Conservation (phyloP, 2,113 vertebrate genomes). For the Anhinga rufa region DNA sequence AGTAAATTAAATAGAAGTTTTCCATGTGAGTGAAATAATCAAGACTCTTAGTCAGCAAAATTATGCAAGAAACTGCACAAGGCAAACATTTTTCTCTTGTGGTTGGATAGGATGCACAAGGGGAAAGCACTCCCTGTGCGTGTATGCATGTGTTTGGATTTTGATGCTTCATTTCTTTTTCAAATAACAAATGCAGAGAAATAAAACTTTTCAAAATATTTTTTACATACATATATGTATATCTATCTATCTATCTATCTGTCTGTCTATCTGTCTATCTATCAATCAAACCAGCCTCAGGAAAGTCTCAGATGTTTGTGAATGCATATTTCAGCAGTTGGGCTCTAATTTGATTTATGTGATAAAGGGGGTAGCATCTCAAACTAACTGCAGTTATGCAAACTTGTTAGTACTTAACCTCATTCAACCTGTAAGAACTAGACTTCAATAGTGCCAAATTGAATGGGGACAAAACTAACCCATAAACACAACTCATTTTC, state of each 20-base stretch:
- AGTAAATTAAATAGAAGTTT: not conserved
- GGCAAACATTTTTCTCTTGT: not conserved
- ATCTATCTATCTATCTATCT: not conserved
- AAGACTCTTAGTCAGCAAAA: not conserved
- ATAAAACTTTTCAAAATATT: not conserved
- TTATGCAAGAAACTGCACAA: not conserved
- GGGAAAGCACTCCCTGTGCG: fast-evolving
- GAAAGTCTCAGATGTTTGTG: not conserved
- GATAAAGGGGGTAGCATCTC: not conserved
- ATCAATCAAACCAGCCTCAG: not conserved
- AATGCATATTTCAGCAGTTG: not conserved
- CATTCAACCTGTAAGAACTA: not conserved
- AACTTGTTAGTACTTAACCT: not conserved
- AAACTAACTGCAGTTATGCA: not conserved
- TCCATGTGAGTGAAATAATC: not conserved
- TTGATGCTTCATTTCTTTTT: not conserved
- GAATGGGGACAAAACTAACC: not conserved
- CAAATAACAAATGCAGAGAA: not conserved
- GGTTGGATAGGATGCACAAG: not conserved
- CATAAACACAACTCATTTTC: not conserved
- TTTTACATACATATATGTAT: not conserved
- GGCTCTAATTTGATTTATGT: not conserved
- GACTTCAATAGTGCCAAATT: not conserved
- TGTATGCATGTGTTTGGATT: not conserved
- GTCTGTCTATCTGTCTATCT: not conserved